Conservation (phyloP, 92 coral and sea anemone genomes). For the Meandrina meandrites region DNA sequence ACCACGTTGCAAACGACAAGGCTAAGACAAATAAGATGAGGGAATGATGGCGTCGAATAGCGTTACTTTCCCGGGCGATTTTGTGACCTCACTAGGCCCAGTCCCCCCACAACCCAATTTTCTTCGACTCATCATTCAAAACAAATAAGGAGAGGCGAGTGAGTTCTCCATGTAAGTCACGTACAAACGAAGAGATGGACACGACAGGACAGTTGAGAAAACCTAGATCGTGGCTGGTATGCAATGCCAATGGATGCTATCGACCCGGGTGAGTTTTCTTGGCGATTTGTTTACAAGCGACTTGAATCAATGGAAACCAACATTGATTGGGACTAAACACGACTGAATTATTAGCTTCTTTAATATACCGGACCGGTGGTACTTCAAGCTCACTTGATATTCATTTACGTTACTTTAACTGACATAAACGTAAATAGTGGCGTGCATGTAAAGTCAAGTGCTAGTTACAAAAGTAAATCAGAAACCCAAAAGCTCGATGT, state of each 20-base stretch:
- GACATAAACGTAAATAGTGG: no score
- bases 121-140: no score
- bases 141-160: background rate
- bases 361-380: no score
- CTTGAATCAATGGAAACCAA: background rate
- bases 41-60: no score
- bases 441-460: no score
- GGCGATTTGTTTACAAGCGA: background rate
- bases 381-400: no score
- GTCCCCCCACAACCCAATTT: background rate
- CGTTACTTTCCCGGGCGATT: background rate
- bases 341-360: no score
- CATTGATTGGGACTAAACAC: no score
- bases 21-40: no score
- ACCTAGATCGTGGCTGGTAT: slow-evolving; percentile 39
- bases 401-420: no score
- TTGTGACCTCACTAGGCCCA: background rate
- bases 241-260: slow-evolving; percentile 44
- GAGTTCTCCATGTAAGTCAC: background rate
- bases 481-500: no score
- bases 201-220: background rate
- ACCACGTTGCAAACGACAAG: background rate
- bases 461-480: no score
- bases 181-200: background rate
- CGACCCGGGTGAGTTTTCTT: slow-evolving; percentile 36